phyloP scores from a whole-genome alignment of 1,140 invertebrate genomes.

The Drosophila melanogaster region DNA sequence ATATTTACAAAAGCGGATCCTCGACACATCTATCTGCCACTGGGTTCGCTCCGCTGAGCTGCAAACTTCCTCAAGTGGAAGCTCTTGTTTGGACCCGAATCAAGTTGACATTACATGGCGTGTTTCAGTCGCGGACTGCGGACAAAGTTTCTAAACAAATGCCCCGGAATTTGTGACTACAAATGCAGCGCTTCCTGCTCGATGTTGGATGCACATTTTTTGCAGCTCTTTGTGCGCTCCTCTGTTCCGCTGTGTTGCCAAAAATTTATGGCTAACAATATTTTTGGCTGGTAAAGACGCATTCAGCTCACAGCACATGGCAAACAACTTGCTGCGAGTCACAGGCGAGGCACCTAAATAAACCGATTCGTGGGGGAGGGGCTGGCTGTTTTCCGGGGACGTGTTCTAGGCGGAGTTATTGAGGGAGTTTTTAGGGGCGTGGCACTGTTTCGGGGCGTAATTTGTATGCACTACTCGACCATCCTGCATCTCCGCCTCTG shows the following conservation, averaged over 20 bases:
- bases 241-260: constrained; percentile 59
- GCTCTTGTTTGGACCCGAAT: constrained; percentile 44
- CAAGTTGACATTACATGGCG: constrained; percentile 60
- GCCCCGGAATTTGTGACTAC: constrained; percentile 56
- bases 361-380: constrained; percentile 48
- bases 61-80: constrained; percentile 51
- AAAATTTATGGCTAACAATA: constrained; percentile 78
- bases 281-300: constrained; percentile 52
- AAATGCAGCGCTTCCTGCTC: constrained; percentile 55
- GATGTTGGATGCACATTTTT: constrained; percentile 29
- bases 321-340: constrained; percentile 63
- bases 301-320: constrained; percentile 61
- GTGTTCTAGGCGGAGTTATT: constrained; percentile 5
- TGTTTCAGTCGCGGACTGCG: constrained; percentile 29
- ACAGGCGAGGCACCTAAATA: constrained; percentile 62
- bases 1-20: constrained; percentile 26
- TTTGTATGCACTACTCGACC: constrained; percentile 75
- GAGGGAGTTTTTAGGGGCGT: constrained; percentile 31
- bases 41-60: constrained; percentile 36
- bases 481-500: constrained; percentile 33
- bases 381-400: not conserved
- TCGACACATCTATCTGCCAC: constrained; percentile 15
- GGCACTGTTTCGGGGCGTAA: constrained; percentile 61
- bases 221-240: constrained; percentile 2
- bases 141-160: constrained; percentile 69